Conservation (phyloP, 2,113 vertebrate species). For the Pimephales promelas region DNA sequence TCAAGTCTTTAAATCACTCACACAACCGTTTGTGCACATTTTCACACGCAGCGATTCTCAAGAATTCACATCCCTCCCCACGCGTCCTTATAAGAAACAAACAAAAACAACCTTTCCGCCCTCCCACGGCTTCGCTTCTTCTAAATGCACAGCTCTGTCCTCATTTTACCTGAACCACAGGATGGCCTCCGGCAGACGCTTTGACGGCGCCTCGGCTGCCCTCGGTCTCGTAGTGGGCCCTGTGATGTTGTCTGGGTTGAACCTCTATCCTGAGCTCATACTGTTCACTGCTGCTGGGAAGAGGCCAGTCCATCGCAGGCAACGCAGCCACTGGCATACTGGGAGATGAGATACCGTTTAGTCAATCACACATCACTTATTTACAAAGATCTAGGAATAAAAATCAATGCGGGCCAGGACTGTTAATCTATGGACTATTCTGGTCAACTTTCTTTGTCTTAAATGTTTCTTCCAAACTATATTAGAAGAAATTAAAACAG, state of each 20-base stretch:
- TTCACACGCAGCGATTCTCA: neutral
- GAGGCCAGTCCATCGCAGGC: slow-evolving; percentile 85
- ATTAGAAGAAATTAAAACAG: neutral
- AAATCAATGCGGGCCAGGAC: neutral
- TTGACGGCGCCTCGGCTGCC: slow-evolving; percentile 95
- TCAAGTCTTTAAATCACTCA: neutral
- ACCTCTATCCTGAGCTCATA: slow-evolving; percentile 89
- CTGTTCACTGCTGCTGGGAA: slow-evolving; percentile 79
- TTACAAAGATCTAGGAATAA: neutral
- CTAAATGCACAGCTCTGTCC: neutral
- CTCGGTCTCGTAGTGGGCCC: slow-evolving; percentile 97
- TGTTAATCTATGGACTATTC: neutral
- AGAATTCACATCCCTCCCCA: neutral
- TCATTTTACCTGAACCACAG: slow-evolving; percentile 86
- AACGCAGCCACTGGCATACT: slow-evolving; percentile 81
- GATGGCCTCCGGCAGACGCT: slow-evolving; percentile 87
- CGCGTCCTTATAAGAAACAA: neutral
- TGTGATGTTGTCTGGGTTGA: slow-evolving; percentile 92
- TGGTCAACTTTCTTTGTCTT: neutral
- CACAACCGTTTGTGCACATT: neutral
- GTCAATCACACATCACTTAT: neutral
- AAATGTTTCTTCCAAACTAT: neutral
- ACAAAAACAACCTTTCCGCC: neutral
- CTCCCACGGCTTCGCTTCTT: slow-evolving; percentile 3
- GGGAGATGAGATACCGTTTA: neutral